Evolutionary conservation across 2,113 vertebrate genomes (phyloP).

Genomic region (Menura novaehollandiae): DNA sequence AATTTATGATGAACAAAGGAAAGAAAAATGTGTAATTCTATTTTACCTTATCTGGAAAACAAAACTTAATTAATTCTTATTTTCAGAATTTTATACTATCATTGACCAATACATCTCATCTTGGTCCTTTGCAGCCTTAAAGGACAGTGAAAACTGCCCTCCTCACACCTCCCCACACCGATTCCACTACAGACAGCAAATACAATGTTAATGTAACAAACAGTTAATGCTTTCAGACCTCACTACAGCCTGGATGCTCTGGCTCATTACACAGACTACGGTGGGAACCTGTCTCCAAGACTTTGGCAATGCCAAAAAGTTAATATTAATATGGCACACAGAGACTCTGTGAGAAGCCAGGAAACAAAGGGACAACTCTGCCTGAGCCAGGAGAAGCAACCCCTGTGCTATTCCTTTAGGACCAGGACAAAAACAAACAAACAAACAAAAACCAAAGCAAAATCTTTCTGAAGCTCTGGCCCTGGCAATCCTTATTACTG

Average conservation of each 20-base stretch:
- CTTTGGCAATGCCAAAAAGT: rapidly evolving
- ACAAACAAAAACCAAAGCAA: neutral
- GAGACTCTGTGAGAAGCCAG: neutral
- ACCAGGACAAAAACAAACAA: neutral
- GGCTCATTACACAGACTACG: neutral
- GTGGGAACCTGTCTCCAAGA: neutral
- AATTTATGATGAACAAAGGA: neutral
- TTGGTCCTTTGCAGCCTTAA: neutral
- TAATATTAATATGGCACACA: neutral
- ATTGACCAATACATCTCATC: neutral
- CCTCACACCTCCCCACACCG: neutral
- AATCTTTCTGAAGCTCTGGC: neutral
- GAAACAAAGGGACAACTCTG: neutral
- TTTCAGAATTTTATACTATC: neutral
- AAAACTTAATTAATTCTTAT: neutral
- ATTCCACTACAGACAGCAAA: neutral
- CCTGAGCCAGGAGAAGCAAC: neutral
- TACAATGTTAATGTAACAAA: neutral
- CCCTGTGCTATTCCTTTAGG: neutral
- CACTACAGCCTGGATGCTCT: neutral
- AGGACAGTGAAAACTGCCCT: neutral
- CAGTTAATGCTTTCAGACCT: neutral
- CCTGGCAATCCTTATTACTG: neutral
- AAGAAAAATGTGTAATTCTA: neutral
- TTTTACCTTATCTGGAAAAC: neutral